phyloP scores from a whole-genome alignment of 2,797 vertebrate species.

The Spinibarbus caldwelli region DNA sequence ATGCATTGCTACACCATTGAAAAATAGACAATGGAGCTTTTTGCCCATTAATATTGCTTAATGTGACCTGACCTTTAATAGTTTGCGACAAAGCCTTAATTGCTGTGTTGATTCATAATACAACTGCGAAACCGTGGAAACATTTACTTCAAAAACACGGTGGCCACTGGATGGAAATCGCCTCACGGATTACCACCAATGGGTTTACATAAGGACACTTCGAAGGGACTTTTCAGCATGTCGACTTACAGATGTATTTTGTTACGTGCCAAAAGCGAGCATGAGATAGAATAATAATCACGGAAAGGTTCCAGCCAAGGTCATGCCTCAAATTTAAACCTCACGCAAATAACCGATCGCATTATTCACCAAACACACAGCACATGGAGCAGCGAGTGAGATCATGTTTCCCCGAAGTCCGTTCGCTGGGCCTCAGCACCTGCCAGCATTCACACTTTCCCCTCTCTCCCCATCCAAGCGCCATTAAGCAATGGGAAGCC shows the following conservation, averaged over 20 bases:
- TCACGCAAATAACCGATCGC: constrained; percentile 54
- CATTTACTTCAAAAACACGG: background rate
- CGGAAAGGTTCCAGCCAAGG: constrained; percentile 46
- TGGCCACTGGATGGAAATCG: background rate
- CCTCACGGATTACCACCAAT: constrained; percentile 14
- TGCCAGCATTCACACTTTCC: constrained; percentile 58
- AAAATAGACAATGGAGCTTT: background rate
- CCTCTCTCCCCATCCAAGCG: constrained; percentile 42
- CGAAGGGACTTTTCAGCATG: constrained; percentile 41
- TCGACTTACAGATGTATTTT: constrained; percentile 56
- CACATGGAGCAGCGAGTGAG: constrained; percentile 54
- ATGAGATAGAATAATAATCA: constrained; percentile 59
- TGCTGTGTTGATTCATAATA: constrained; percentile 1
- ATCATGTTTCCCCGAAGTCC: constrained; percentile 51
- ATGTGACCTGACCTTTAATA: background rate
- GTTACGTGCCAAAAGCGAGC: constrained; percentile 55
- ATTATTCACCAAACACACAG: constrained; percentile 52
- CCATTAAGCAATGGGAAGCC: constrained; percentile 60
- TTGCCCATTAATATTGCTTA: background rate
- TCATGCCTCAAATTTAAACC: constrained; percentile 52
- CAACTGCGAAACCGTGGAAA: background rate
- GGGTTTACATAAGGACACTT: constrained; percentile 56
- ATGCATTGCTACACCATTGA: background rate
- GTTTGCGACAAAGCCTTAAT: background rate
- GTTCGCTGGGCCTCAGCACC: constrained; percentile 51